Evolutionary conservation across 2,888 invertebrate species (phyloP).

Genomic region (Mactromeris polynyma): DNA sequence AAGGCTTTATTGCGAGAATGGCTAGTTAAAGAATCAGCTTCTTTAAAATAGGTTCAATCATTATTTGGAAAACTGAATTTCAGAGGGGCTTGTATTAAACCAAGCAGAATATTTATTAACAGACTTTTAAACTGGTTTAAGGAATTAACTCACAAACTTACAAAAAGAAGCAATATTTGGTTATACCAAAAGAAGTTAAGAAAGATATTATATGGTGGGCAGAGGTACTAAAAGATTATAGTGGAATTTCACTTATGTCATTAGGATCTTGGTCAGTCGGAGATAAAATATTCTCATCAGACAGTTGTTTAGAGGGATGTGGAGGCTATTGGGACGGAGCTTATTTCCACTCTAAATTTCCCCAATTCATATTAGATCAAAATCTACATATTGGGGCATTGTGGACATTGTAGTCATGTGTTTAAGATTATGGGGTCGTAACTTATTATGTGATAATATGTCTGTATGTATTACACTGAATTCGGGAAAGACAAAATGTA

Average conservation of each 20-base stretch:
- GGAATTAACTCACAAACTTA: background rate
- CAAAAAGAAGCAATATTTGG: background rate
- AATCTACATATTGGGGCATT: slow-evolving; percentile 3
- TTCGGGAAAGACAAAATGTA: slow-evolving; percentile 36
- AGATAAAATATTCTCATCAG: background rate
- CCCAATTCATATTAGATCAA: background rate
- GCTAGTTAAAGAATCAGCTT: background rate
- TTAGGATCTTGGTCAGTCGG: background rate
- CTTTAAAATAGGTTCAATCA: background rate
- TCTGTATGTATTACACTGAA: slow-evolving; percentile 32
- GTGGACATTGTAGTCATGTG: background rate
- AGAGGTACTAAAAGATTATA: background rate
- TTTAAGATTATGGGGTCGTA: background rate
- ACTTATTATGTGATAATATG: slow-evolving; percentile 25
- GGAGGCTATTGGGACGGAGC: slow-evolving; percentile 7
- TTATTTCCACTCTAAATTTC: slow-evolving; percentile 9
- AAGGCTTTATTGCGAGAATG: background rate
- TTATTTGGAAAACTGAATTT: background rate
- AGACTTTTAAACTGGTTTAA: background rate
- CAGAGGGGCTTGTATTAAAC: background rate
- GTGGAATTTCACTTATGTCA: slow-evolving; percentile 17
- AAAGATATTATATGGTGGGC: slow-evolving; percentile 14
- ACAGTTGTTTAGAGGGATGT: slow-evolving; percentile 11
- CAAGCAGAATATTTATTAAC: slow-evolving; percentile 5
- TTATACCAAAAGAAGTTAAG: background rate